Evolutionary conservation across 2,888 invertebrate genomes (phyloP).

Genomic region (Lithophane leautieri): DNA sequence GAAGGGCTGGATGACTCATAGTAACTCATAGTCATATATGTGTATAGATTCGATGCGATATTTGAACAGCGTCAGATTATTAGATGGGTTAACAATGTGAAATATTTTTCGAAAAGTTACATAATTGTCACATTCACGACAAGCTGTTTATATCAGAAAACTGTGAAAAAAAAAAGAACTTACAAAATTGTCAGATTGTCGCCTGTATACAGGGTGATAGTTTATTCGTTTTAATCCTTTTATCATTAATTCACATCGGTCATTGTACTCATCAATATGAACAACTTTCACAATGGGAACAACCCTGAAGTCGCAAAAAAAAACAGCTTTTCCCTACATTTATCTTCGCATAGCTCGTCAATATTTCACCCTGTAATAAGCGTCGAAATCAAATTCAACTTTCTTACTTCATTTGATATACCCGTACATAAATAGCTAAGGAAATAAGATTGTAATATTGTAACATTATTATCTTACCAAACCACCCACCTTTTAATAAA

Average conservation of each 20-base stretch:
- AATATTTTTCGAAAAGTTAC: neutral
- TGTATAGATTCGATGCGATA: neutral
- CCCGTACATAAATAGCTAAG: neutral
- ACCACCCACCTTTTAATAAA: neutral
- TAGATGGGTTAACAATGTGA: neutral
- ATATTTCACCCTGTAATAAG: too few relatives aligned
- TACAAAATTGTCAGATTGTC: too few relatives aligned
- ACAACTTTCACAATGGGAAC: too few relatives aligned
- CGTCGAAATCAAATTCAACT: too few relatives aligned
- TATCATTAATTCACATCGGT: too few relatives aligned
- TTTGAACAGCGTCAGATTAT: neutral
- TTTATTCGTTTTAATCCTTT: too few relatives aligned
- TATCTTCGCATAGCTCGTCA: too few relatives aligned
- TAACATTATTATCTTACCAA: neutral
- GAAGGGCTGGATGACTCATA: slow-evolving; percentile 5
- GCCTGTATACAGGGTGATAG: too few relatives aligned
- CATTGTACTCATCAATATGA: too few relatives aligned
- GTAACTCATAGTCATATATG: neutral
- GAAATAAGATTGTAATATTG: neutral
- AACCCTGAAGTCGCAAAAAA: too few relatives aligned
- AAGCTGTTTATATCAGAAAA: neutral
- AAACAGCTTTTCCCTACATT: too few relatives aligned
- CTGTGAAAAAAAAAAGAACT: neutral
- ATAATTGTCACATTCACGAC: neutral
- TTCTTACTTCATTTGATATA: neutral